Percentiles rank a stretch among this genome's conserved stretches.
These are phyloP conservation scores for Sarcoramphus papa DNA, from an alignment of 2,797 vertebrate species.

Conservation along the genomic window DNA sequence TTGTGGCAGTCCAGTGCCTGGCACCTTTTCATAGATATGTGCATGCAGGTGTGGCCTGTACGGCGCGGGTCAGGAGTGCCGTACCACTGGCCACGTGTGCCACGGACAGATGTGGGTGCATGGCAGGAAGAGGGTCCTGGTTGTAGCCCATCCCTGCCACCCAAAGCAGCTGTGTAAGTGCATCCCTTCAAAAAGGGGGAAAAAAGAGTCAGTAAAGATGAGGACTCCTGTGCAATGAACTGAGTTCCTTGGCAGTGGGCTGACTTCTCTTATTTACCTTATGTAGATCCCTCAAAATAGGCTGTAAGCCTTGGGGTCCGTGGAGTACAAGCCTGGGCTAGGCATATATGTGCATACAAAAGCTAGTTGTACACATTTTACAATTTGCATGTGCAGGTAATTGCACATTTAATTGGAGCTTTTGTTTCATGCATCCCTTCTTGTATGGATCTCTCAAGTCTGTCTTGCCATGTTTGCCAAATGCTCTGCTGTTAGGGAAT, in stretches of 20 bases:
- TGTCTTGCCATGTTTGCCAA: not conserved
- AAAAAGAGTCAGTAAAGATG: not conserved
- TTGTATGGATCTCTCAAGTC: not conserved
- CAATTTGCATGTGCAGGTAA: slow-evolving; percentile 3
- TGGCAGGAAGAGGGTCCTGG: rapidly evolving
- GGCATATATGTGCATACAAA: not conserved
- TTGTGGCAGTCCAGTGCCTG: not conserved
- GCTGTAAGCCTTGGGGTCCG: not conserved
- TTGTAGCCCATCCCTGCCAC: not conserved
- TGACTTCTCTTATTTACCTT: not conserved
- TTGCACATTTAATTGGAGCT: not conserved
- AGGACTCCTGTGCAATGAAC: not conserved
- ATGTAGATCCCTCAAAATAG: not conserved
- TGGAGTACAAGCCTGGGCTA: not conserved
- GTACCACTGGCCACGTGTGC: rapidly evolving
- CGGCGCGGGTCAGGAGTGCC: rapidly evolving
- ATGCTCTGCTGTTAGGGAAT: not conserved
- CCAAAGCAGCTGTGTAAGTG: not conserved
- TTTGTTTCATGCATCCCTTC: not conserved
- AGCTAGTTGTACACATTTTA: not conserved
- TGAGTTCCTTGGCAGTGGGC: not conserved
- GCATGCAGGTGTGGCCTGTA: rapidly evolving
- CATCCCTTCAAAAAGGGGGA: not conserved
- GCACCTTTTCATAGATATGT: not conserved
- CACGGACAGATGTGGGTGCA: too few species aligned